Evolutionary conservation across 2,113 vertebrate genomes (phyloP).

Genomic region (Corydoras sp.): DNA sequence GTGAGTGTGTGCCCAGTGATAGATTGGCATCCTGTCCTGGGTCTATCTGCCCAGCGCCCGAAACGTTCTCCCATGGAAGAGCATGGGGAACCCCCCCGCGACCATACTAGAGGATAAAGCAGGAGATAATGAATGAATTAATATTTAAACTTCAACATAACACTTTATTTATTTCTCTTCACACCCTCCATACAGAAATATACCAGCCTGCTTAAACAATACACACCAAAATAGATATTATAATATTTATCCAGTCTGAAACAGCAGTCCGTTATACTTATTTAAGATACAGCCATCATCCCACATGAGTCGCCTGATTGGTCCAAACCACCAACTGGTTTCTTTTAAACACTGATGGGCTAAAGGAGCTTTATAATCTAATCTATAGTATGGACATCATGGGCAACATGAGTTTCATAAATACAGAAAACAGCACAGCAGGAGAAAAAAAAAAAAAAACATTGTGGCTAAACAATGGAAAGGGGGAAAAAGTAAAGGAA

Average conservation of each 20-base stretch:
- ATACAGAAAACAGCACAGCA: conserved; percentile 18
- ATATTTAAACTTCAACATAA: too few relatives aligned
- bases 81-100: too few relatives aligned
- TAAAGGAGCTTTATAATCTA: conserved; percentile 12
- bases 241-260: not conserved
- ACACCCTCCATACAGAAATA: too few relatives aligned
- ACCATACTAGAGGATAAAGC: too few relatives aligned
- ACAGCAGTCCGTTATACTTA: conserved; percentile 1
- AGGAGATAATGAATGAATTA: too few relatives aligned
- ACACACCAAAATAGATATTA: too few relatives aligned
- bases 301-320: conserved; percentile 21
- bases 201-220: too few relatives aligned
- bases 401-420: conserved; percentile 2
- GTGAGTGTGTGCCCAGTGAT: too few relatives aligned
- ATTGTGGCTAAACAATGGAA: conserved; percentile 27
- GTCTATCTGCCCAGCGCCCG: too few relatives aligned
- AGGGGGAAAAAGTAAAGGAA: conserved; percentile 15
- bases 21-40: too few relatives aligned
- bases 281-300: conserved; percentile 13
- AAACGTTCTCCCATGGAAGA: too few relatives aligned
- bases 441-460: conserved; percentile 34
- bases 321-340: conserved; percentile 27
- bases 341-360: conserved; percentile 31
- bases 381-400: not conserved
- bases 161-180: too few relatives aligned